Conservation (phyloP, 2,797 vertebrate species). For the Euthynnus affinis region DNA sequence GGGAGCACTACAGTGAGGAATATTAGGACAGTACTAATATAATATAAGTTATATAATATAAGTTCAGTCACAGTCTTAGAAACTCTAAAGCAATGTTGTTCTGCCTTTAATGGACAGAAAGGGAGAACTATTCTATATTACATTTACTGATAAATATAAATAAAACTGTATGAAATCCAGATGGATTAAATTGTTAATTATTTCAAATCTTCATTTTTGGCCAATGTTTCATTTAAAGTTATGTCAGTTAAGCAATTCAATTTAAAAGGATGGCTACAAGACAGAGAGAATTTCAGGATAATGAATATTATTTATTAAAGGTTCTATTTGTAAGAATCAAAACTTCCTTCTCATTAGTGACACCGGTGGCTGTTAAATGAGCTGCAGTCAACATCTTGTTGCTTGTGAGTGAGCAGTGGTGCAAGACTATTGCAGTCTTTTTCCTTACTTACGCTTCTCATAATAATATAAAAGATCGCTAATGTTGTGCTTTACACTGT, state of each 20-base stretch:
- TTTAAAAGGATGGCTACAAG: slow-evolving; percentile 1
- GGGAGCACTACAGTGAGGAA: slow-evolving; percentile 45
- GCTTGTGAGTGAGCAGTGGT: too few species aligned
- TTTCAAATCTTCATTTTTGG: background rate
- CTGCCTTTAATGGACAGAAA: slow-evolving; percentile 8
- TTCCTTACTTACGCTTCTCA: too few species aligned
- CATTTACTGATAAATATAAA: slow-evolving; percentile 14
- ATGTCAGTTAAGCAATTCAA: background rate
- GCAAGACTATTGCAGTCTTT: too few species aligned
- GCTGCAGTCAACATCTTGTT: too few species aligned
- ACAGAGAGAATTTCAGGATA: background rate
- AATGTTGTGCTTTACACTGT: too few species aligned
- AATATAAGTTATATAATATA: too few species aligned
- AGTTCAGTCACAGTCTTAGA: slow-evolving; percentile 26
- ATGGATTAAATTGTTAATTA: background rate
- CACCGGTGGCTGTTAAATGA: too few species aligned
- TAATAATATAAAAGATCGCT: too few species aligned
- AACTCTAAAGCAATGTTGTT: background rate
- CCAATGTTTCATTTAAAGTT: slow-evolving; percentile 1
- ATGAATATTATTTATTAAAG: slow-evolving; percentile 17
- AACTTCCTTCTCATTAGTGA: too few species aligned
- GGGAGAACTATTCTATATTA: background rate
- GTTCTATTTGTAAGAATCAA: too few species aligned
- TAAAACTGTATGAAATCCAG: background rate
- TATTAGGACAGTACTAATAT: slow-evolving; percentile 51